phyloP scores from a whole-genome alignment of 92 coral and sea anemone genomes.

The Heliopora coerulea region DNA sequence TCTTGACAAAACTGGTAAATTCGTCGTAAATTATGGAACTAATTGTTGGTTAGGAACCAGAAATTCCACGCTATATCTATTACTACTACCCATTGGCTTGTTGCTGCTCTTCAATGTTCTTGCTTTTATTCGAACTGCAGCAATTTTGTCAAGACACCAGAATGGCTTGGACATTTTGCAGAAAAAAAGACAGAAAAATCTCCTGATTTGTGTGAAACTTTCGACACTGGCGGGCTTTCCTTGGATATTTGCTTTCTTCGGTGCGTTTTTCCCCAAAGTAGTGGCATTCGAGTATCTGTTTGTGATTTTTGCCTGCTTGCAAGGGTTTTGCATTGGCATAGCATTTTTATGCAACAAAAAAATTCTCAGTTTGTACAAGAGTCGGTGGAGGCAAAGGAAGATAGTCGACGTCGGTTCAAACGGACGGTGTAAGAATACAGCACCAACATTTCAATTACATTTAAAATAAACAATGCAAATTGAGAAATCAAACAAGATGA shows the following conservation, averaged over 20 bases:
- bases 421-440: too few species aligned
- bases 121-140: conserved; percentile 50
- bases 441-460: too few species aligned
- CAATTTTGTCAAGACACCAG: background rate
- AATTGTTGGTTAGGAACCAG: conserved; percentile 61
- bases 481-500: too few species aligned
- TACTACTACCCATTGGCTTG: conserved; percentile 50
- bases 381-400: too few species aligned
- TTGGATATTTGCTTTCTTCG: background rate
- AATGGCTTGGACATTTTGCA: background rate
- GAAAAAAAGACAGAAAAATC: background rate
- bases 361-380: background rate
- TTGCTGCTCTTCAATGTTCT: conserved; percentile 44
- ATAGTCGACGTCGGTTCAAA: too few species aligned
- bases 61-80: conserved; percentile 46
- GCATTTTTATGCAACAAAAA: background rate
- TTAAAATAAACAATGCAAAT: too few species aligned
- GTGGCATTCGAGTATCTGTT: background rate
- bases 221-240: background rate
- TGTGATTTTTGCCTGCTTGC: background rate
- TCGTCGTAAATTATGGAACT: conserved; percentile 60
- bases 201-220: background rate
- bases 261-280: background rate
- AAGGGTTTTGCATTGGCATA: background rate
- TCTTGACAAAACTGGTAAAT: conserved; percentile 57